These are phyloP conservation scores for Synaphobranchus kaupii DNA, from an alignment of 2,797 vertebrate species.

Conservation along the genomic window DNA sequence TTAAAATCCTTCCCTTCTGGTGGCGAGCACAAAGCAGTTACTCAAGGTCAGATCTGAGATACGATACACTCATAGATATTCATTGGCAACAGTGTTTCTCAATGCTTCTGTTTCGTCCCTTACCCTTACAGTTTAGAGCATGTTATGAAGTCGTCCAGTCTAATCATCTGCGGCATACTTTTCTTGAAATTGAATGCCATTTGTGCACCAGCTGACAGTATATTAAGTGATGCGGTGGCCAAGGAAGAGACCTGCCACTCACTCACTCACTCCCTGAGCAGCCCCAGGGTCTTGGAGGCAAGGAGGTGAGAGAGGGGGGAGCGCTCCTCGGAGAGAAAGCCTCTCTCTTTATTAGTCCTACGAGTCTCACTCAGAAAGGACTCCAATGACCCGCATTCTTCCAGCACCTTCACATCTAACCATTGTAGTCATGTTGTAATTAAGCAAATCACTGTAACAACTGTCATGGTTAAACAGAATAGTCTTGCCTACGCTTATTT, in stretches of 20 bases:
- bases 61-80: neutral
- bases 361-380: neutral
- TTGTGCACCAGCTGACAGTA: neutral
- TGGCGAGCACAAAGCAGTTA: neutral
- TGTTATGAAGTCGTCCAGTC: neutral
- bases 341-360: neutral
- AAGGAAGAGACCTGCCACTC: neutral
- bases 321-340: neutral
- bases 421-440: neutral
- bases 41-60: constrained; percentile 8
- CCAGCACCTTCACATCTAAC: neutral
- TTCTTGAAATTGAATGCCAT: too few relatives aligned
- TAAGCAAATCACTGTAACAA: neutral
- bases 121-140: neutral
- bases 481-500: neutral
- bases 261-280: neutral
- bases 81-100: neutral
- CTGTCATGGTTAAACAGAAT: neutral
- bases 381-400: neutral
- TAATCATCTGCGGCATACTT: neutral
- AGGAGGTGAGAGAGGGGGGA: neutral
- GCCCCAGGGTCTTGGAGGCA: neutral
- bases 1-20: neutral
- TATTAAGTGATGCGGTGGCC: neutral
- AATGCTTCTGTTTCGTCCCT: neutral